Percentiles rank a stretch among this genome's conserved stretches.
Evolutionary conservation across 2,888 invertebrate species (phyloP).

Genomic region (Drosophila ezoana): DNA sequence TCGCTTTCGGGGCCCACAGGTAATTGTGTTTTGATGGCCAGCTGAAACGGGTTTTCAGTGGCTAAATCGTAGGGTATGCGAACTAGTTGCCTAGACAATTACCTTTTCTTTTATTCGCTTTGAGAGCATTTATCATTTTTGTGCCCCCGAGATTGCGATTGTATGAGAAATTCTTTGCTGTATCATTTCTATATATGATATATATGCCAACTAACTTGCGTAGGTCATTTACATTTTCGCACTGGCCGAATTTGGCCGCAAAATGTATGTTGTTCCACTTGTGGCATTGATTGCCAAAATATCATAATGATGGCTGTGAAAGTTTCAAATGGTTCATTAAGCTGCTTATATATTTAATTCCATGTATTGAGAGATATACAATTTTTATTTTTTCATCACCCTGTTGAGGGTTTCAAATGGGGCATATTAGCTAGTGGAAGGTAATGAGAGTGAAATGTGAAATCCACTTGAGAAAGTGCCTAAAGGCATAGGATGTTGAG

Average conservation of each 20-base stretch:
- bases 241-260: slow-evolving; percentile 20
- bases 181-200: not conserved
- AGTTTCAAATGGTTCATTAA: slow-evolving; percentile 77
- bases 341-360: slow-evolving; percentile 67
- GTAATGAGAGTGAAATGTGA: too few relatives aligned
- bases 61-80: slow-evolving; percentile 40
- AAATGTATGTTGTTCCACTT: slow-evolving; percentile 72
- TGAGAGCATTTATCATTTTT: not conserved
- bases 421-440: slow-evolving; percentile 16
- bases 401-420: slow-evolving; percentile 7
- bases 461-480: too few relatives aligned
- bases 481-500: too few relatives aligned
- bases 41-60: slow-evolving; percentile 49
- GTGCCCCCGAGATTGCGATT: too few relatives aligned
- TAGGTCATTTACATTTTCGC: slow-evolving; percentile 37
- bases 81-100: slow-evolving; percentile 22
- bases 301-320: slow-evolving; percentile 77
- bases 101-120: not conserved
- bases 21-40: slow-evolving; percentile 72
- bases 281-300: slow-evolving; percentile 74
- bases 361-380: slow-evolving; percentile 28
- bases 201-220: not conserved
- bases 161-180: too few relatives aligned
- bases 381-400: slow-evolving; percentile 6
- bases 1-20: slow-evolving; percentile 37